Evolutionary conservation across 2,888 invertebrate genomes (phyloP).

Genomic region (Lamellibrachia satsuma): DNA sequence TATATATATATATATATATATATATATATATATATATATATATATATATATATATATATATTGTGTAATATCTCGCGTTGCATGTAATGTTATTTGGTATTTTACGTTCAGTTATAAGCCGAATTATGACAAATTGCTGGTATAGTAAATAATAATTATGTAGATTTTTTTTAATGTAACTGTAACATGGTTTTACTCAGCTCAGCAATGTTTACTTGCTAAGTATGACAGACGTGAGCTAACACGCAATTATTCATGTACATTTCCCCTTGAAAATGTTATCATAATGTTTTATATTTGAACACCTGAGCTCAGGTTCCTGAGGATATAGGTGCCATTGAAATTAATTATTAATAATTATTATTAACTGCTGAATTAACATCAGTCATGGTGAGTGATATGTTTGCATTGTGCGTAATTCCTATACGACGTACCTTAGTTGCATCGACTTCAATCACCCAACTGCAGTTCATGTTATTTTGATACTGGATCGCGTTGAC

Average conservation of each 20-base stretch:
- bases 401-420: not conserved
- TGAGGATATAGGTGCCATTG: too few relatives aligned
- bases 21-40: not conserved
- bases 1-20: too few relatives aligned
- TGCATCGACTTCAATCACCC: not conserved
- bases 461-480: not conserved
- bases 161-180: too few relatives aligned
- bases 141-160: not conserved
- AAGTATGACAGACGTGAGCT: not conserved
- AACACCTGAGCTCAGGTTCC: too few relatives aligned
- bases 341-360: not conserved
- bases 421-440: not conserved
- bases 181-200: too few relatives aligned
- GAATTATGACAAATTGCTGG: not conserved
- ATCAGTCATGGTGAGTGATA: not conserved
- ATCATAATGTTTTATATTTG: too few relatives aligned
- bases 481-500: not conserved
- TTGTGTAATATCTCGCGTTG: constrained; percentile 41
- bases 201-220: not conserved
- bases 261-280: not conserved
- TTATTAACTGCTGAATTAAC: not conserved
- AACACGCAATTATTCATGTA: not conserved
- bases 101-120: too few relatives aligned
- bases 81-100: too few relatives aligned
- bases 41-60: constrained; percentile 19